Evolutionary conservation across 2,113 vertebrate species (phyloP), one percentile per base, ranked within the genome.

Genomic region (Dicentrarchus labrax): DNA sequence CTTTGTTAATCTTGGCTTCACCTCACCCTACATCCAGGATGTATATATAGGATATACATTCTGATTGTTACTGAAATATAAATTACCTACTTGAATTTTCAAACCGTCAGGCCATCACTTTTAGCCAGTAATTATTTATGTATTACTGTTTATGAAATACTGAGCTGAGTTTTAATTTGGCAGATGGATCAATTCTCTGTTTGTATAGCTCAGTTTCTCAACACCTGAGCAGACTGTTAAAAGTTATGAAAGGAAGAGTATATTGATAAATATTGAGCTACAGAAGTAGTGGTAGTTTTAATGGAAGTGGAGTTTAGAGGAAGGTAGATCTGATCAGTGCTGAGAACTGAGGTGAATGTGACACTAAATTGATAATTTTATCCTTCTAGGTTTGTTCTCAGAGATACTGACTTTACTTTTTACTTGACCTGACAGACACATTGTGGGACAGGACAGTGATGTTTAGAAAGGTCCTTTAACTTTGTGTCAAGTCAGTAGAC

Each of bases 1-100:
- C 62, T 80, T 85, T 80, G 69, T 81, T 51, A 64, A 57, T 24
- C 65, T 60, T 56, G 38, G 30, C 51, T 16, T 85, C 70, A 71
- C 22, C 19, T 78, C 64, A 78, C 15, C 17, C 51, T 41, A 0
- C 47, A 53, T 54, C 5, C 41, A 41, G 66, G 24, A 61, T 9
- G 39, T 17, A 30, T 30, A 30, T 30, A 30, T 30, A 30, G 30
- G 30, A 30, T 30, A 30, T 30, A 30, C 30, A 30, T 36, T 78
- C 17, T 76, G 67, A 57, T 62, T 17, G 30, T 17, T 68, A 30
- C 47, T 41, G 41, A 84, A 69, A 72, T 54, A 59, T 16, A 78
- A 16, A 41, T 75, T 10, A 79, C 16, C 36, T 53, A 13, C 10
- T 78, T 45, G n/a, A 38, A 41, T 53, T 74, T n/a, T 73, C 15